Evolutionary conservation across 2,888 invertebrate genomes (phyloP), one percentile per base, ranked within the genome.

Genomic region (Choreutis nemorana): DNA sequence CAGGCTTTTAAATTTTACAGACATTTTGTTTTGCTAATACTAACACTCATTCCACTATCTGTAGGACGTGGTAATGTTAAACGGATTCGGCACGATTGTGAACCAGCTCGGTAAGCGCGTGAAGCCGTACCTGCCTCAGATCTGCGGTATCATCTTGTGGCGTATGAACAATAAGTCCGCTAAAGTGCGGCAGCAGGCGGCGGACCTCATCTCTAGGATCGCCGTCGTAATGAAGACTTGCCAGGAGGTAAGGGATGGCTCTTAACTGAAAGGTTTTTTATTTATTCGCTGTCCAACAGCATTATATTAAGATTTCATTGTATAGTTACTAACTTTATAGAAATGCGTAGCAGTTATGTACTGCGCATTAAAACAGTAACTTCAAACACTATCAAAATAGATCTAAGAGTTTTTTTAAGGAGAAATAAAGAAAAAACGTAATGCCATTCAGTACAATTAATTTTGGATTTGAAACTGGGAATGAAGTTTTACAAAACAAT

Each of bases 211-310:
- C 52, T 96, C 98, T 0, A 85, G 97, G 30, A 97, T 95, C 45
- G 99, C 99, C 2, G 93, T 97, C 3, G 98, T 99, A 15, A 99
- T 99, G 99, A 98, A 98, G 65, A 96, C 97, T 1, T 99, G 99
- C 58, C 97, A 98, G 65, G 99, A 99, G 81, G 89, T 87, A 42
- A 50, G 51, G 6, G 2, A 1, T 21, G 22, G n/a, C n/a, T 21
- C 10, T 33, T 33, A 36, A 45, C 15, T n/a, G 4, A 3, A 21
- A n/a, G 3, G 8, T 21, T 2, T 21, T 8, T 21, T 21, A n/a
- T 3, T 9, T n/a, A 20, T 20, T 20, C 9, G 20, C 1, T 20
- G 8, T 20, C n/a, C n/a, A n/a, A n/a, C n/a, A n/a, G n/a, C n/a
- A n/a, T n/a, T n/a, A n/a, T n/a, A n/a, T n/a, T n/a, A n/a, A n/a